Conservation (phyloP, 2,113 vertebrate genomes). For the Rynchops niger region DNA sequence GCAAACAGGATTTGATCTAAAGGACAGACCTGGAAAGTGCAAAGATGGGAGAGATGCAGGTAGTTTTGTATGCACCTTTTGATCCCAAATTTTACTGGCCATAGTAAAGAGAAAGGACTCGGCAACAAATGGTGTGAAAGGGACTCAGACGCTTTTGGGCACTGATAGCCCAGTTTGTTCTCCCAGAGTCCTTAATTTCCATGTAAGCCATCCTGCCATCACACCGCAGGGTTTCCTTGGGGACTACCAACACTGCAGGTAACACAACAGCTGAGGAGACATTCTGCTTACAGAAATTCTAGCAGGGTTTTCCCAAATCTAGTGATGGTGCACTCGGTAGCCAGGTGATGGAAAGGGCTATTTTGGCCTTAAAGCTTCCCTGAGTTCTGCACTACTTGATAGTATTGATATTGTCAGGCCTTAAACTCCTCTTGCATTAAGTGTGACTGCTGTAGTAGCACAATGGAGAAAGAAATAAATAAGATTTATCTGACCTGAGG, state of each 20-base stretch:
- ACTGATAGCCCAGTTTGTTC: background rate
- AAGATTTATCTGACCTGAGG: background rate
- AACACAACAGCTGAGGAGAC: background rate
- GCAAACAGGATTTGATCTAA: background rate
- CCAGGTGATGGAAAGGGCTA: background rate
- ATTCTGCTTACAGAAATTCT: background rate
- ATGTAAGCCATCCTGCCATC: background rate
- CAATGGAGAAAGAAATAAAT: background rate
- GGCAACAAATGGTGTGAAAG: background rate
- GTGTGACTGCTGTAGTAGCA: background rate
- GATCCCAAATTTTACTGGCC: background rate
- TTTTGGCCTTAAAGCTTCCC: background rate
- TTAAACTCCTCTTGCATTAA: background rate
- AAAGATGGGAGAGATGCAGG: background rate
- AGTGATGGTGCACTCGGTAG: background rate
- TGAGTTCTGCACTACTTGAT: background rate
- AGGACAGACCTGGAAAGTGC: background rate
- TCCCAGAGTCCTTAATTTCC: background rate
- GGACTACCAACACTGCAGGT: background rate
- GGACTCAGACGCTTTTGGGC: background rate
- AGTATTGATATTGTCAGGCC: background rate
- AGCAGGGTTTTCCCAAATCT: background rate
- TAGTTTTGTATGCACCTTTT: background rate
- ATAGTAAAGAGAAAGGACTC: background rate
- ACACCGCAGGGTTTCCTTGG: background rate